These are phyloP conservation scores for Merodon equestris DNA, from an alignment of 2,888 invertebrate species.

Conservation along the genomic window DNA sequence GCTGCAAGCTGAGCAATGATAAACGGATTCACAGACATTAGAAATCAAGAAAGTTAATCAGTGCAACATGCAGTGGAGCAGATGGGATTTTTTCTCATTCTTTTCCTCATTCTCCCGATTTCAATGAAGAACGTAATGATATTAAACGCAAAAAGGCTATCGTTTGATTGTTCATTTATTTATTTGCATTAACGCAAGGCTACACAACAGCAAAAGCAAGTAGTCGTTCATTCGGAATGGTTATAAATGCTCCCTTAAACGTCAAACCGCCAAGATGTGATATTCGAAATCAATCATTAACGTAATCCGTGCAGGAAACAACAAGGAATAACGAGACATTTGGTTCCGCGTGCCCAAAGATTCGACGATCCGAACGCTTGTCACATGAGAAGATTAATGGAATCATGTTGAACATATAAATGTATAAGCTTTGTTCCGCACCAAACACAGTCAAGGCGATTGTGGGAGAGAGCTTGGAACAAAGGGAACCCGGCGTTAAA, in stretches of 20 bases:
- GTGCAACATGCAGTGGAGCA: too few relatives aligned
- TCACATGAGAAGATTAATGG: conserved; percentile 66
- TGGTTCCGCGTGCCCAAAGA: conserved; percentile 49
- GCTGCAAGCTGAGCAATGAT: too few relatives aligned
- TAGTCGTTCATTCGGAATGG: conserved; percentile 58
- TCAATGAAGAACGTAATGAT: conserved; percentile 52
- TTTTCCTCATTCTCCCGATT: conserved; percentile 28
- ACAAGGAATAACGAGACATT: conserved; percentile 21
- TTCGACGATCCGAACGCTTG: conserved; percentile 51
- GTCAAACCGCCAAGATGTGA: conserved; percentile 59
- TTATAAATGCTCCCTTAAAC: conserved; percentile 55
- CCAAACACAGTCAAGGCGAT: conserved; percentile 21
- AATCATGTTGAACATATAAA: conserved; percentile 67
- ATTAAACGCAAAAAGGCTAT: conserved; percentile 29
- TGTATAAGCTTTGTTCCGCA: conserved; percentile 37
- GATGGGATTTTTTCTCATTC: conserved; percentile 5
- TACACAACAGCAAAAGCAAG: conserved; percentile 29
- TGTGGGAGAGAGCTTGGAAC: conserved; percentile 53
- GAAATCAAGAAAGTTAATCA: conserved; percentile 45
- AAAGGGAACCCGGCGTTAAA: conserved; percentile 50
- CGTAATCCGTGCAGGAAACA: conserved; percentile 61
- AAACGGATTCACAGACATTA: conserved; percentile 14
- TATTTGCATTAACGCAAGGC: conserved; percentile 32
- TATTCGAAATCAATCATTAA: conserved; percentile 64
- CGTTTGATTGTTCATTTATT: conserved; percentile 44